Conservation (phyloP, 2,113 vertebrate species). For the Calcarius ornatus region DNA sequence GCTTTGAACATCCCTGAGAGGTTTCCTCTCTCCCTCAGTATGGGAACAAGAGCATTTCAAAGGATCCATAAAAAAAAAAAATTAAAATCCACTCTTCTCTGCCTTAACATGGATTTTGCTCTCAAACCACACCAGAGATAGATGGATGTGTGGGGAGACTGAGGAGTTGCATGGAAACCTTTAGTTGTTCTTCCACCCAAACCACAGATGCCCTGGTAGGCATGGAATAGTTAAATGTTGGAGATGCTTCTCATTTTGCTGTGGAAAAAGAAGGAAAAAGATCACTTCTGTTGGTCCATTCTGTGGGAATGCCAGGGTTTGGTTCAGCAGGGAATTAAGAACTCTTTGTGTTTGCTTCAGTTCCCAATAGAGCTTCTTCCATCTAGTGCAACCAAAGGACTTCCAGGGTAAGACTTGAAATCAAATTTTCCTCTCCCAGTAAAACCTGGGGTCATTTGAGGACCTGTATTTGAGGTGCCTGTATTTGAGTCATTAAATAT, state of each 20-base stretch:
- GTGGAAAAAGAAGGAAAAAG: background rate
- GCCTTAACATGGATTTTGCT: background rate
- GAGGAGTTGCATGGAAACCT: background rate
- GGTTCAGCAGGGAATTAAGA: background rate
- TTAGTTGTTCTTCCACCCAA: background rate
- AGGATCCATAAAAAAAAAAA: background rate
- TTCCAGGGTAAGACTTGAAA: background rate
- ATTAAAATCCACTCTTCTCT: background rate
- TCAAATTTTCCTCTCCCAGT: background rate
- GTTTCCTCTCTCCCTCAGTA: background rate
- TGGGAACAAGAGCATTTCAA: background rate
- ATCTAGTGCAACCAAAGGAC: background rate
- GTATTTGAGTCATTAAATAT: background rate
- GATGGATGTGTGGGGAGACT: background rate
- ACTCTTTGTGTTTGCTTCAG: background rate
- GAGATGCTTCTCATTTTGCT: background rate
- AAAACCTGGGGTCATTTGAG: background rate
- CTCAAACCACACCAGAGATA: rapidly evolving
- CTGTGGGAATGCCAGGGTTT: background rate
- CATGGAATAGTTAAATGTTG: background rate
- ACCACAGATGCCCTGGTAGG: background rate
- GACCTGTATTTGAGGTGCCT: background rate
- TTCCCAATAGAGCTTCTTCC: background rate
- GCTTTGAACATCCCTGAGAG: background rate
- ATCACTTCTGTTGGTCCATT: background rate